phyloP scores from a whole-genome alignment of 2,797 vertebrate genomes.

The Crenuchus spilurus region DNA sequence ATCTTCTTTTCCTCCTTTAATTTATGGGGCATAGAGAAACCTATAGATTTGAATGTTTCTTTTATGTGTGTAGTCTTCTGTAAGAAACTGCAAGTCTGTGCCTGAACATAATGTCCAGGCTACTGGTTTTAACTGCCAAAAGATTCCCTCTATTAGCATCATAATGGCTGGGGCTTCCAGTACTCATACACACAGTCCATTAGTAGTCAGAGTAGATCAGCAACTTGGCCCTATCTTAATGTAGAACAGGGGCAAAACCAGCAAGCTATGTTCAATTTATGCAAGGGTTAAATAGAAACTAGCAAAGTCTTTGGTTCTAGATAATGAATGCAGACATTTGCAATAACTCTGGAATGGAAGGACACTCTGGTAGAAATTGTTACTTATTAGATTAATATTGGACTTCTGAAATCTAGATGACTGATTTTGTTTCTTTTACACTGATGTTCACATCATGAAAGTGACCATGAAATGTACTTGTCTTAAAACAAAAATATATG shows the following conservation, averaged over 20 bases:
- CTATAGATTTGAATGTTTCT: neutral
- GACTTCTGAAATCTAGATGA: no score
- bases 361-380: no score
- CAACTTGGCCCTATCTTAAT: slow-evolving; percentile 25
- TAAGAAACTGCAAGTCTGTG: neutral
- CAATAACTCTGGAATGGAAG: neutral
- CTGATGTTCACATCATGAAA: no score
- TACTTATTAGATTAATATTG: no score
- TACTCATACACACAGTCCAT: slow-evolving; percentile 58
- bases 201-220: slow-evolving; percentile 70
- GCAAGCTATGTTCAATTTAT: slow-evolving; percentile 11
- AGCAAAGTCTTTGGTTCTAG: neutral
- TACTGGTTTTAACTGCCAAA: slow-evolving; percentile 48
- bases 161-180: slow-evolving; percentile 63
- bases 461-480: no score
- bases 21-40: no score
- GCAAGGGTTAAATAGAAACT: neutral
- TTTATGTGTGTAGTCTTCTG: neutral
- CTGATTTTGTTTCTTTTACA: no score
- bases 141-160: slow-evolving; percentile 68
- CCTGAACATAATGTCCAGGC: slow-evolving; percentile 2
- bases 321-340: neutral
- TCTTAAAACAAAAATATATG: no score
- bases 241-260: slow-evolving; percentile 29
- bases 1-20: no score